A percentile compares a stretch with the other conserved stretches of the same genome.
Evolutionary conservation across 2,113 vertebrate species (phyloP).

Genomic region (Aramus guarauna): DNA sequence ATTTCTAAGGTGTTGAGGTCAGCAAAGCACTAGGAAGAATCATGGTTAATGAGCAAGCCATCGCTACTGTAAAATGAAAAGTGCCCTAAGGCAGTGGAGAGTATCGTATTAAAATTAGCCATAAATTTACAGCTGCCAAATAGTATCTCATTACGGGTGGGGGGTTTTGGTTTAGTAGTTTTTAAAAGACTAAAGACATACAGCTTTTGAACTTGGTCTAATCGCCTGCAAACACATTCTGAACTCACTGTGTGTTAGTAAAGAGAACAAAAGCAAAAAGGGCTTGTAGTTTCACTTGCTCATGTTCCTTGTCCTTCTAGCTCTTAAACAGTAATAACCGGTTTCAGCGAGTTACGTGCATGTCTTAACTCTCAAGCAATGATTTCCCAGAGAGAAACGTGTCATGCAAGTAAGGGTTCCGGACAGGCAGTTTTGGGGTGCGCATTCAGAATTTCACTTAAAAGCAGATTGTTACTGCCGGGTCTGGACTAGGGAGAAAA

Average conservation of each 20-base stretch:
- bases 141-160: neutral
- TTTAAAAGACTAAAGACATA: neutral
- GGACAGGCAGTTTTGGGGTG: neutral
- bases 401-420: neutral
- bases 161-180: neutral
- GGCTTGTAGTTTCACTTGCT: neutral
- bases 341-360: fast-evolving
- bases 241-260: neutral
- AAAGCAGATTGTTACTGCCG: neutral
- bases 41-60: neutral
- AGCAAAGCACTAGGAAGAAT: neutral
- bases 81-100: neutral
- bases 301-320: neutral
- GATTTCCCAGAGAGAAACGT: neutral
- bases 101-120: neutral
- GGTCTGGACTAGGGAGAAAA: neutral
- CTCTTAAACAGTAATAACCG: neutral
- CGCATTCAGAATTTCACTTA: neutral
- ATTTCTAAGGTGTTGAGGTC: neutral
- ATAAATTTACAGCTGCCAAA: neutral
- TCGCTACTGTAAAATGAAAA: neutral
- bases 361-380: neutral
- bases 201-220: neutral
- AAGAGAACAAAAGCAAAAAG: neutral
- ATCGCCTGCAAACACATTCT: neutral